phyloP scores from a whole-genome alignment of 2,113 vertebrate genomes.

The Seriola rivoliana region DNA sequence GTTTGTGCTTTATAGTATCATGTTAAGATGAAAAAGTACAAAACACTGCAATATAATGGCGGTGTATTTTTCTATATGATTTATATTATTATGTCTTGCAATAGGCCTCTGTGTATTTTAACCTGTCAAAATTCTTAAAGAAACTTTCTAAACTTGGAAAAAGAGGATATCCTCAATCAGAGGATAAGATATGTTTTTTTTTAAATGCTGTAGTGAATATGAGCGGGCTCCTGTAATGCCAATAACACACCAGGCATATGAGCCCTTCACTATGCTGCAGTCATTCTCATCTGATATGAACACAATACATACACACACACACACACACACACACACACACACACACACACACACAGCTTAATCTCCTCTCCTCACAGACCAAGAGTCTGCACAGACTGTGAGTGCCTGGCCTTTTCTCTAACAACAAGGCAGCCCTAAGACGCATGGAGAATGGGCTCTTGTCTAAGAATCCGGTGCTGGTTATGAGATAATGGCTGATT shows the following conservation, averaged over 20 bases:
- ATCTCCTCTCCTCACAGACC: slow-evolving; percentile 57
- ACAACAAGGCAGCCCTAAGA: slow-evolving; percentile 52
- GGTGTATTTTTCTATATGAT: not conserved
- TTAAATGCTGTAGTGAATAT: not conserved
- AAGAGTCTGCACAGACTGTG: slow-evolving; percentile 52
- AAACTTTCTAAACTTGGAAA: not conserved
- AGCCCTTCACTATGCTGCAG: slow-evolving; percentile 4
- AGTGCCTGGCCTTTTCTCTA: slow-evolving; percentile 45
- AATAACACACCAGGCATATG: slow-evolving; percentile 34
- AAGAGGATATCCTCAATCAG: not conserved
- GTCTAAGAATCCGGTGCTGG: slow-evolving; percentile 42
- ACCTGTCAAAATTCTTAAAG: not conserved
- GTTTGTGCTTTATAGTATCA: slow-evolving; percentile 4
- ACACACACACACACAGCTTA: slow-evolving; percentile 35
- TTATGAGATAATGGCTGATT: slow-evolving; percentile 73
- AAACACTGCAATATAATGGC: not conserved
- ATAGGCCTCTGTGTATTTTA: not conserved
- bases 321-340: slow-evolving; percentile 33
- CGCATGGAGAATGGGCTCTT: slow-evolving; percentile 65
- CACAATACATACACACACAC: slow-evolving; percentile 38
- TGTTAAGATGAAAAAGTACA: not conserved
- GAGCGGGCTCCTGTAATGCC: slow-evolving; percentile 6
- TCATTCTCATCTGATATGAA: slow-evolving; percentile 53
- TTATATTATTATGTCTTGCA: not conserved
- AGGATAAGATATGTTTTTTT: not conserved